Evolutionary conservation across 2,797 vertebrate genomes (phyloP), one percentile per base, ranked within the genome.

Genomic region (Staurois parvus): DNA sequence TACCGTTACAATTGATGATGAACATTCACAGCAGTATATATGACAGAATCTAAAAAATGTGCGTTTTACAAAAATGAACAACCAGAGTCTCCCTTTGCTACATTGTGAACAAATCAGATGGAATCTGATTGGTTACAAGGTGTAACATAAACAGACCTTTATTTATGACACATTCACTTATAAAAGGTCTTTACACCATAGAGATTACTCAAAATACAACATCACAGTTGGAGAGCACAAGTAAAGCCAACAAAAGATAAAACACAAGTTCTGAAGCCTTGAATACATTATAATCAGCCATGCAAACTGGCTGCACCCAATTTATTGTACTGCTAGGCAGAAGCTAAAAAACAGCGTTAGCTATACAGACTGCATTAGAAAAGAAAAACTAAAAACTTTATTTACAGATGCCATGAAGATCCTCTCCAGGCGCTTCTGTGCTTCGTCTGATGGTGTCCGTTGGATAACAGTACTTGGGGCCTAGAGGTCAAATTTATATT

Each of bases 391-490:
- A 62, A 72, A 88, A 86, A 26, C 11, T 1, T 67, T 76, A 90
- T 93, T 97, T 97, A 98, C 97, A 94, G 96, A 91, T 84, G 94
- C 79, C 32, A 89, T 91, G 96, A 98, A 99, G 96, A 98, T 98
- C 95, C 95, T 97, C 94, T 98, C 97, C 90, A 98, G 94, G 34
- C 95, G 95, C 88, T 92, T 95, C 92, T 95, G 96, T 30, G 97
- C 96, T 89, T 97, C 96, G 90, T 97, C 96, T 1, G 93, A 90
- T 0, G 96, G 94, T 90, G 94, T 97, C 93, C 93, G 92, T 67
- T 13, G 91, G 72, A 86, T 89, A 0, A 17, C 3, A 0, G 88
- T 84, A 80, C 81, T 81, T 6, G 91, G 91, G 89, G 94, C 95
- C 97, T 98, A 94, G 85, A 94, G 92, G 94, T 93, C 91, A 93